These are phyloP conservation scores for Catalaphyllia jardinei DNA, from an alignment of 64 coral and sea anemone genomes.

Conservation along the genomic window DNA sequence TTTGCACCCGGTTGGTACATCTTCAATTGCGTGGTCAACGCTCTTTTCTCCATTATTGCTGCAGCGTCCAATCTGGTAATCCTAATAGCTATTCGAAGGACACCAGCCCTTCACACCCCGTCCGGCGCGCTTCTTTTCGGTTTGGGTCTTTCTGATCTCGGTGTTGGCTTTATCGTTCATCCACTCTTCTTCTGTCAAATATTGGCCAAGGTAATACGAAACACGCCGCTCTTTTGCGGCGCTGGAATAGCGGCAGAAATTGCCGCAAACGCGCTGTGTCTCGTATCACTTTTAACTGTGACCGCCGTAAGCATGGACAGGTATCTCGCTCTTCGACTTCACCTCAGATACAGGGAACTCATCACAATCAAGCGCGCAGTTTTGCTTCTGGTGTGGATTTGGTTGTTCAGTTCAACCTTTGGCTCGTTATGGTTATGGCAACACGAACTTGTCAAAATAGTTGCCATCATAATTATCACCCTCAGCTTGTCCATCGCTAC, in stretches of 20 bases:
- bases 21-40: constrained; percentile 25
- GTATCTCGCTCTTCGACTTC: constrained; percentile 11
- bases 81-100: neutral
- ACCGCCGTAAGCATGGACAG: constrained; percentile 29
- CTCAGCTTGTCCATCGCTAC: neutral
- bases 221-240: neutral
- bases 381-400: neutral
- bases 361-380: constrained; percentile 3
- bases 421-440: constrained; percentile 17
- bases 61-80: constrained; percentile 10
- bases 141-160: constrained; percentile 24
- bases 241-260: constrained; percentile 2
- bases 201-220: constrained; percentile 6
- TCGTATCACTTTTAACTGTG: constrained; percentile 23
- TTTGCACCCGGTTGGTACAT: constrained; percentile 17
- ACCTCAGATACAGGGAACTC: constrained; percentile 26
- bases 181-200: neutral
- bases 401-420: neutral
- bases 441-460: neutral
- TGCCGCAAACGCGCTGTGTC: neutral
- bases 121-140: constrained; percentile 24
- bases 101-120: constrained; percentile 23
- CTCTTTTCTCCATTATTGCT: neutral
- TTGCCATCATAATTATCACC: constrained; percentile 4
- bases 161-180: neutral